Base-by-base conservation (phyloP, 2,888 invertebrate species). In the Anorthoa munda region DNA sequence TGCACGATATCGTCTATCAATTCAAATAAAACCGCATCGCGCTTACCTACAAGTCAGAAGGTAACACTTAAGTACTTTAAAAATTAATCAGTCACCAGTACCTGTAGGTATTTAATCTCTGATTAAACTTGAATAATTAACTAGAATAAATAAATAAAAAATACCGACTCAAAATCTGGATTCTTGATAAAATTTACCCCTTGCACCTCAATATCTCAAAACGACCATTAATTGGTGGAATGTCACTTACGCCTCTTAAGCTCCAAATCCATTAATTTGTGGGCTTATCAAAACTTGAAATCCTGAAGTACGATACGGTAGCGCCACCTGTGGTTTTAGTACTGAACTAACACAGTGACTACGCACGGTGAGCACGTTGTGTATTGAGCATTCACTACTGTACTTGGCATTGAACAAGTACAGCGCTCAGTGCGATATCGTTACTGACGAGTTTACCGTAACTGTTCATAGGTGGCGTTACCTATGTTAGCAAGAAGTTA, bases 391-490 rank as follows among this genome's bases (percentile, higher is more conserved):
- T 64, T 65, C 69, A 58, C 18, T 60, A 5, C 17, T 5, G 53
- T 69, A 64, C 55, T 55, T 51, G 50, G 26, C 50, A 67, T 70
- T 56, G 66, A 60, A 45, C 15, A 50, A 58, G 55, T 79, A 75
- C 56, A 50, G 15, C n/a, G 31, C 31, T 60, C 15, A 61, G 67
- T 69, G 45, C 21, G 23, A 12, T 67, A 60, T 64, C 21, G 21
- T 45, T 51, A 60, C 39, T 18, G 53, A 18, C 12, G 1, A 61
- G 50, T 26, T 70, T n/a, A 67, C 31, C 9, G 18, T 17, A 58
- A 61, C 56, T 26, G 13, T 48, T 46, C 48, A 58, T 61, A 81
- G 81, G 50, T 81, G 81, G 82, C 82, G 82, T 18, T 18, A 15
- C 4, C 12, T 15, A 7, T 13, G 18, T 31, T n/a, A 7, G 2